Base-by-base conservation (phyloP, 2,797 vertebrate genomes). In the Oceanodroma leucorhoa region DNA sequence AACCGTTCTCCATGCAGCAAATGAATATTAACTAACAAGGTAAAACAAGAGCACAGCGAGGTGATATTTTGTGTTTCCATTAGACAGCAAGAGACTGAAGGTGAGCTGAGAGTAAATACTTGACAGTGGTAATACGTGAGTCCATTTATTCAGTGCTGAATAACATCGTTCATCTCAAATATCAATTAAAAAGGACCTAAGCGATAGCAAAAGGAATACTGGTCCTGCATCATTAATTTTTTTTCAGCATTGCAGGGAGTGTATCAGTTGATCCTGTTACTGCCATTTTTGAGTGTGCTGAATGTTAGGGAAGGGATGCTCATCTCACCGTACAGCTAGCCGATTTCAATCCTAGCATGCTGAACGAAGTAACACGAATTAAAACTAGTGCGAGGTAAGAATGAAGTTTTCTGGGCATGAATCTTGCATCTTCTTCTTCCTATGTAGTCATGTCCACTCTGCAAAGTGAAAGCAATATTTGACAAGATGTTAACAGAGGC, bases 51-150 rank as follows among this genome's bases (percentile, higher is more conserved):
- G 70, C 76, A 92, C 53, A 76, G 71, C 8, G 30, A 96, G 70
- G 46, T 72, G 80, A 73, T 80, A 81, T 83, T 96, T 94, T 79
- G 60, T 57, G 58, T 92, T 97, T 96, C 90, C 60, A 57, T 94
- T 89, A 62, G 89, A 54, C 48, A 90, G 80, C 61, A 87, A 95
- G 82, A 94, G 90, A 82, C 11, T 72, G 75, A 96, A 96, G 91
- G 87, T 96, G 84, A 96, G 57, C 61, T 60, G 76, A 95, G 87
- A 92, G 66, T 75, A 94, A 97, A 95, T 57, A 95, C 54, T 94
- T 94, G 67, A 87, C 81, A 57, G 70, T 61, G 83, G 48, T 87
- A 92, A 78, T 78, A 95, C 34, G 26, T 48, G 88, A 69, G 71
- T 85, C 89, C 87, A 53, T 66, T 86, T 83, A 65, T 83, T 93